A percentile compares a stretch with the other conserved stretches of the same genome.
These are phyloP conservation scores for Hymenochirus boettgeri DNA, from an alignment of 2,113 vertebrate genomes.

Conservation along the genomic window DNA sequence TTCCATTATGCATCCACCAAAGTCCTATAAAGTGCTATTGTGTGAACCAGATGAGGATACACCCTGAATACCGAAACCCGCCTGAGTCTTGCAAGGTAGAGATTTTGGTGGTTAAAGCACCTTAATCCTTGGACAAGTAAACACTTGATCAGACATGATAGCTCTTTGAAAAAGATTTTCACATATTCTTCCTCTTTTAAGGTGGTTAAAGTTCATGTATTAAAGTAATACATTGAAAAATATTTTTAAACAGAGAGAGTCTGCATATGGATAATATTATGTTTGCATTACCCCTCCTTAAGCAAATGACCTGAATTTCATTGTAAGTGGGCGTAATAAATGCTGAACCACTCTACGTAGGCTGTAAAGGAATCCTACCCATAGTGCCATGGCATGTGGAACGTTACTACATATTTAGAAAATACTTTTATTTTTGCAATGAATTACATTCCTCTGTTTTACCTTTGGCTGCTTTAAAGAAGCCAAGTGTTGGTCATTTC, in stretches of 20 bases:
- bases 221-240: slow-evolving; percentile 19
- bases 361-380: slow-evolving; percentile 1
- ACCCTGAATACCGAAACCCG: slow-evolving; percentile 29
- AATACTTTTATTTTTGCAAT: slow-evolving; percentile 2
- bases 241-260: slow-evolving; percentile 23
- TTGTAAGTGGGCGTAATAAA: not conserved
- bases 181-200: not conserved
- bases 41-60: slow-evolving; percentile 24
- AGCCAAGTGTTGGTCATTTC: no score
- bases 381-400: slow-evolving; percentile 17
- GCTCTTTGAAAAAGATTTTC: not conserved
- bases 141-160: not conserved
- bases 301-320: slow-evolving; percentile 26
- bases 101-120: slow-evolving; percentile 6
- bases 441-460: no score
- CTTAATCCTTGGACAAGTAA: not conserved
- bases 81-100: slow-evolving; percentile 33
- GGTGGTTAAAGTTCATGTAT: slow-evolving; percentile 13
- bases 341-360: slow-evolving; percentile 5
- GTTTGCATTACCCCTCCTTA: slow-evolving; percentile 30
- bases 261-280: slow-evolving; percentile 7
- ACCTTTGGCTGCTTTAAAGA: no score
- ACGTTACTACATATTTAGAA: slow-evolving; percentile 7
- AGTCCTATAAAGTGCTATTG: slow-evolving; percentile 29
- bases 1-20: slow-evolving; percentile 27